Percentiles rank a stretch among this genome's conserved stretches.
Evolutionary conservation across 2,113 vertebrate species (phyloP).

Genomic region (Brachyhypopomus gauderio): DNA sequence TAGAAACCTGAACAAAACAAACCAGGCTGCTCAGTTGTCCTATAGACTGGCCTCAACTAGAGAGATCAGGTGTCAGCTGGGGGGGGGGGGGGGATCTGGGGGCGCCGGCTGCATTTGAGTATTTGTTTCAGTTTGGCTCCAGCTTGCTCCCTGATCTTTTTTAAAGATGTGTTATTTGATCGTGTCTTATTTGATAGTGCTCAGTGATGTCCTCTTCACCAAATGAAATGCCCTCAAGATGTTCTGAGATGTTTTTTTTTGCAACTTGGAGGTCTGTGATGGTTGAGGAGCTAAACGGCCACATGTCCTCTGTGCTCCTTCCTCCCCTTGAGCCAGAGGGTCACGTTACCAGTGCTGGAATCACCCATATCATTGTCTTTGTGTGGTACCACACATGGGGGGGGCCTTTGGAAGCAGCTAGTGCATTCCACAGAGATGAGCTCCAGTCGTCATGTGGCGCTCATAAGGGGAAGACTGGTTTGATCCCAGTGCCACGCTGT

Average conservation of each 20-base stretch:
- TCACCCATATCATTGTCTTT: not conserved
- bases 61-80: not conserved
- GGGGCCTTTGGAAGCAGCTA: not conserved
- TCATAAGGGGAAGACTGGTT: constrained; percentile 30
- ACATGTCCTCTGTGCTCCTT: not conserved
- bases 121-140: not conserved
- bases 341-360: not conserved
- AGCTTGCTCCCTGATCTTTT: not conserved
- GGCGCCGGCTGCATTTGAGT: not conserved
- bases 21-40: not conserved
- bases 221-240: not conserved
- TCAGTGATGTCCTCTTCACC: not conserved
- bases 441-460: constrained; percentile 13
- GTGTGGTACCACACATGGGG: not conserved
- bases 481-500: constrained; percentile 35
- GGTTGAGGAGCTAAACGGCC: not conserved
- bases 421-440: constrained; percentile 11
- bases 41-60: not conserved
- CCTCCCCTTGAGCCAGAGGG: not conserved
- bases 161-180: not conserved
- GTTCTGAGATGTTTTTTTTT: not conserved
- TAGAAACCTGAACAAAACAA: not conserved
- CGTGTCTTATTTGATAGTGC: not conserved
- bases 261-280: not conserved
- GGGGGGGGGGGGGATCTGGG: too few relatives aligned